These are phyloP conservation scores for Cisticola juncidis DNA, from an alignment of 2,113 vertebrate species.

Conservation along the genomic window DNA sequence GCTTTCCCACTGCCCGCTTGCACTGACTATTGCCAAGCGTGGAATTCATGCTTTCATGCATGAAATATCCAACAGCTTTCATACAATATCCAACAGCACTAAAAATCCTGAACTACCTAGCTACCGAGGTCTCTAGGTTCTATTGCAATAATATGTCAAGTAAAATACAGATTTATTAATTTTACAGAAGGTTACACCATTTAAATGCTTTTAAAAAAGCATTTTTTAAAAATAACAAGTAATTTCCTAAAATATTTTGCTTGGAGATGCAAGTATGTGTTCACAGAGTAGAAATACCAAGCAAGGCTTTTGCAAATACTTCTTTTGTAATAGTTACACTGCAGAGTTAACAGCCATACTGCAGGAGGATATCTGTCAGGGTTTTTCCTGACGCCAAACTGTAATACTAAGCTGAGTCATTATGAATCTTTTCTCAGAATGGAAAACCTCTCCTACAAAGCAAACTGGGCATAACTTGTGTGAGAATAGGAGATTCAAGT, in stretches of 20 bases:
- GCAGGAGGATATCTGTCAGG: background rate
- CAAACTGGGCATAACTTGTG: background rate
- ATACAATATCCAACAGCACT: background rate
- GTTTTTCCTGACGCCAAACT: background rate
- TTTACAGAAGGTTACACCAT: background rate
- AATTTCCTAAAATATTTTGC: background rate
- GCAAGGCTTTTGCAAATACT: background rate
- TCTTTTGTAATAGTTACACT: background rate
- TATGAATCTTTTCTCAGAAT: background rate
- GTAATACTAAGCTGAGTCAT: background rate
- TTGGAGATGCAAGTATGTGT: background rate
- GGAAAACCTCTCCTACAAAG: background rate
- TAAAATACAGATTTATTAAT: background rate
- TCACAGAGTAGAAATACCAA: background rate
- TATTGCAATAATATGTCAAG: background rate
- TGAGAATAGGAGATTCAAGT: background rate
- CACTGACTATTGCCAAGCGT: background rate
- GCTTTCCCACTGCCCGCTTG: background rate
- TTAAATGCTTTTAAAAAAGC: too few relatives aligned
- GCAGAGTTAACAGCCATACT: background rate
- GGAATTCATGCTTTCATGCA: background rate
- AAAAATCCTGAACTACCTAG: background rate
- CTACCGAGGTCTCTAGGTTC: background rate
- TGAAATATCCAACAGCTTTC: background rate
- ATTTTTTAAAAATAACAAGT: background rate